Evolutionary conservation across 2,888 invertebrate genomes (phyloP).

Genomic region (Coleophora flavipennella): DNA sequence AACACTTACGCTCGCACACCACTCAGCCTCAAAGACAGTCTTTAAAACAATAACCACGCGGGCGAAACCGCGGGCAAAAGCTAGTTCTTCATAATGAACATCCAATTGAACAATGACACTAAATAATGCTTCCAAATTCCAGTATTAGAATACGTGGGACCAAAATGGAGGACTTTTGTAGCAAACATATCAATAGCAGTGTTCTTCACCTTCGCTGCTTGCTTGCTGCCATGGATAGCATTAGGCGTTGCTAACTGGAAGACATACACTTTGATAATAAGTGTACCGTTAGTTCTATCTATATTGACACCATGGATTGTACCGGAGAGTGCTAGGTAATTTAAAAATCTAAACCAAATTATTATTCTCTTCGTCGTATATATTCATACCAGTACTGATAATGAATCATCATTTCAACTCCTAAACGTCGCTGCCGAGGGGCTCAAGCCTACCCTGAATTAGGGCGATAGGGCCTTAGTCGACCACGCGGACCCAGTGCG

Average conservation of each 20-base stretch:
- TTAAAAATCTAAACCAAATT: not conserved
- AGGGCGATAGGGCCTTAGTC: too few species aligned
- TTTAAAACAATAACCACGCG: too few species aligned
- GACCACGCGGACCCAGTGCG: too few species aligned
- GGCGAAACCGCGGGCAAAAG: too few species aligned
- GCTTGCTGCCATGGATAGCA: conserved; percentile 89
- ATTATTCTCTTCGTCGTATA: too few species aligned
- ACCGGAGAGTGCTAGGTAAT: conserved; percentile 87
- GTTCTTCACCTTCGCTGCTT: conserved; percentile 88
- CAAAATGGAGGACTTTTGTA: conserved; percentile 91
- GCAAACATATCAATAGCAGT: conserved; percentile 93
- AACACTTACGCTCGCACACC: too few species aligned
- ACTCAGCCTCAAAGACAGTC: too few species aligned
- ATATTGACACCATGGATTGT: conserved; percentile 82
- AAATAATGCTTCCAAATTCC: conserved; percentile 22
- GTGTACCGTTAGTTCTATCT: conserved; percentile 79
- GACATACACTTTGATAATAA: conserved; percentile 80
- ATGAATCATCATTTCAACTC: too few species aligned
- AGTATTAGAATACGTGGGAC: conserved; percentile 92
- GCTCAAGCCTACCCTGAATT: too few species aligned
- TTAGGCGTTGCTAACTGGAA: conserved; percentile 84
- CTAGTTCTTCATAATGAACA: too few species aligned
- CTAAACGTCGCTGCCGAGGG: too few species aligned
- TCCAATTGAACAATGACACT: not conserved
- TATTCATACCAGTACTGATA: too few species aligned